A percentile compares a stretch with the other conserved stretches of the same genome.
phyloP scores from a whole-genome alignment of 2,113 vertebrate species.

The Enhydra lutris region DNA sequence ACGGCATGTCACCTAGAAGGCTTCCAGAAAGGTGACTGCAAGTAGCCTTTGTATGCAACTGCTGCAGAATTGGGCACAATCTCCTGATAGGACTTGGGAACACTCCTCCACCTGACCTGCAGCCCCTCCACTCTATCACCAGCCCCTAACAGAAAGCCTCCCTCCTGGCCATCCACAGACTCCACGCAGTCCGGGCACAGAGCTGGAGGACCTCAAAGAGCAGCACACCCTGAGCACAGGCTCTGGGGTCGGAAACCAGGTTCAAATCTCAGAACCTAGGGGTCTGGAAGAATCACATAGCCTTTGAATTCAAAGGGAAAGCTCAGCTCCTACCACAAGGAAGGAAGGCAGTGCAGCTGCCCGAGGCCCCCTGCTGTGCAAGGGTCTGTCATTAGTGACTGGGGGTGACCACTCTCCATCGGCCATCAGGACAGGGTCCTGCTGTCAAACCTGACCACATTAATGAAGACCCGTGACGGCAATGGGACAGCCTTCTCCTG shows the following conservation, averaged over 20 bases:
- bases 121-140: not conserved
- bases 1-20: not conserved
- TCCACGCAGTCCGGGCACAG: not conserved
- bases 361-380: not conserved
- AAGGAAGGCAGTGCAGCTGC: not conserved
- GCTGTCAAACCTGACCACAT: not conserved
- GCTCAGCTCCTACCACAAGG: not conserved
- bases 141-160: not conserved
- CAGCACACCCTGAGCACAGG: not conserved
- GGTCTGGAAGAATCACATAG: not conserved
- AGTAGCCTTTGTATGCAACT: not conserved
- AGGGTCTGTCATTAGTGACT: not conserved
- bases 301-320: not conserved
- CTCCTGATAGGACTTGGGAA: not conserved
- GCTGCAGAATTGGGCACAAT: not conserved
- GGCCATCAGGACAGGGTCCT: not conserved
- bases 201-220: not conserved
- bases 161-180: accelerated
- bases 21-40: not conserved
- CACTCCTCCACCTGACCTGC: not conserved
- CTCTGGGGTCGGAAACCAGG: not conserved
- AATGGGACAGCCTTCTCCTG: too few relatives aligned
- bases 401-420: too few relatives aligned
- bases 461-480: not conserved
- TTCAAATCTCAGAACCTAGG: not conserved